Evolutionary conservation across 2,888 invertebrate genomes (phyloP), one percentile per base, ranked within the genome.

Genomic region (Synergus japonicus): DNA sequence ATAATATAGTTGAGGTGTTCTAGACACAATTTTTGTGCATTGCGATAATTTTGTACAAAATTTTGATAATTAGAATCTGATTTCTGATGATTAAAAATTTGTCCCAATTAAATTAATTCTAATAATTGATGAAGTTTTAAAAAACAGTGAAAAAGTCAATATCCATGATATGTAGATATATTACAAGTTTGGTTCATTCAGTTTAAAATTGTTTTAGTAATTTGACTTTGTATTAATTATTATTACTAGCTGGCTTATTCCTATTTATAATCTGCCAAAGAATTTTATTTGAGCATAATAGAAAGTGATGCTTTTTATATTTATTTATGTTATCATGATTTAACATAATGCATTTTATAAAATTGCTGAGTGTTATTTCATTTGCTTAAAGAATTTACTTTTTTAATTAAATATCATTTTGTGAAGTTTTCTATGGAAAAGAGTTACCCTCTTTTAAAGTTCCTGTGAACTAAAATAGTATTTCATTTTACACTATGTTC

Each of bases 251-350:
- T 54, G 22, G 12, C 22, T 60, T 22, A 60, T 12, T n/a, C 9
- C 4, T 41, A 66, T 66, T 66, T 66, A 41, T 37, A 64, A 37
- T 66, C 65, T 41, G 43, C 65, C 65, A 66, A 66, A 66, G 65
- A 66, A 43, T 37, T 66, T 65, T 41, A 43, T n/a, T 66, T 66
- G n/a, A 66, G 65, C 41, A 66, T 66, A n/a, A n/a, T 66, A n/a
- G 43, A n/a, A 41, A 66, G 18, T 66, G 9, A 66, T 10, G 41
- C n/a, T 66, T n/a, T 15, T 43, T 65, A 65, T 65, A 66, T 66
- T 66, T 66, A 43, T 43, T 43, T 66, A 22, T 22, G 22, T 22
- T 22, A 66, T 41, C 65, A 41, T 41, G 15, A n/a, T 15, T n/a
- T n/a, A 10, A 10, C 15, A 43, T 41, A 65, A n/a, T 43, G 0